Conservation (phyloP, 2,888 invertebrate genomes). For the Parasteatoda lunata region DNA sequence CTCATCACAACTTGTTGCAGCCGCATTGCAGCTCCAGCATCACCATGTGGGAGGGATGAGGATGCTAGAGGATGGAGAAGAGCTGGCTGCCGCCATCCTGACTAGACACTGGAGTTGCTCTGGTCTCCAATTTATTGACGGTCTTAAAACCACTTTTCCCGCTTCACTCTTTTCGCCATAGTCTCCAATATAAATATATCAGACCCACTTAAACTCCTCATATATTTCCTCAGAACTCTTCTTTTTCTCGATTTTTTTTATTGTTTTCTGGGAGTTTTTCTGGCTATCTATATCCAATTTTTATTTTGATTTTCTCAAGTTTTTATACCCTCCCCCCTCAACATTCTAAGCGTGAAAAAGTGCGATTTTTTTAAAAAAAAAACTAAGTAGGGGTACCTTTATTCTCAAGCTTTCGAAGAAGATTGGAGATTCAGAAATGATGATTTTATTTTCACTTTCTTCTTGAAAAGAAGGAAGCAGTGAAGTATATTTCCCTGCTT, state of each 20-base stretch:
- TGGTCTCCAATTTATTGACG: conserved; percentile 66
- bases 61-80: not conserved
- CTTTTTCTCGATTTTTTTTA: conserved; percentile 36
- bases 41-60: not conserved
- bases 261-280: conserved; percentile 26
- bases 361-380: conserved; percentile 34
- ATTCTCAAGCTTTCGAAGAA: conserved; percentile 26
- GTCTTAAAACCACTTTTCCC: conserved; percentile 66
- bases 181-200: conserved; percentile 63
- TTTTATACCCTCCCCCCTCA: not conserved
- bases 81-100: conserved; percentile 36
- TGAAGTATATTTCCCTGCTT: not conserved
- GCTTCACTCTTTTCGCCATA: conserved; percentile 29
- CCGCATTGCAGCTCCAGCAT: conserved; percentile 47
- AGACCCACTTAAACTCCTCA: conserved; percentile 59
- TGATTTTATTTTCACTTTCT: conserved; percentile 62
- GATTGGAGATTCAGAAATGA: conserved; percentile 65
- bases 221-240: conserved; percentile 40
- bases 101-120: conserved; percentile 46
- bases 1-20: conserved; percentile 50
- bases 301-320: conserved; percentile 59
- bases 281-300: conserved; percentile 35
- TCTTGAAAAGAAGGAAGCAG: conserved; percentile 5
- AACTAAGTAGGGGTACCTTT: not conserved
- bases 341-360: conserved; percentile 6